Evolutionary conservation across 2,888 invertebrate species (phyloP), one percentile per base, ranked within the genome.

Genomic region (Drosophila cyrtoloma): DNA sequence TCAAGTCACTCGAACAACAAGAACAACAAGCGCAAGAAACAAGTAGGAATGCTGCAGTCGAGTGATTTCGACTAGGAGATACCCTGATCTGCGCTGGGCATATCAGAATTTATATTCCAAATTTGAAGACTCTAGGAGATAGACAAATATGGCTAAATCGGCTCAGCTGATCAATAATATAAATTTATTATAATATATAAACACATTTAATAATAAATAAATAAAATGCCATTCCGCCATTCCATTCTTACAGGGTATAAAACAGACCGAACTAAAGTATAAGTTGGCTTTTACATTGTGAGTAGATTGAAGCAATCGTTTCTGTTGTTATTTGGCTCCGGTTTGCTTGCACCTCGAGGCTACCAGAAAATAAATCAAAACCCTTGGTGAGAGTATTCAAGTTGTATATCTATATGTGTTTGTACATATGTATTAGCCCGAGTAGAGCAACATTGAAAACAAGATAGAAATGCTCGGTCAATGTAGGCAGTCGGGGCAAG

Each of bases 261-360:
- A 1, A 44, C 14, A 16, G 22, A 2, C 22, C 9, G 9, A 26
- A 35, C 16, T 5, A 12, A 22, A 12, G 12, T 4, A 5, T 10
- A 30, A 14, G 6, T 10, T 33, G 32, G 6, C 16, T 33, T 12
- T 32, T 30, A 63, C 26, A 51, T 57, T 60, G 58, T 53, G 30
- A 26, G 42, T 14, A 16, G 42, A 22, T 52, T 58, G 62, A 32
- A 30, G 37, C 3, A 28, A 12, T 30, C 30, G 42, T 28, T 56
- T 12, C 37, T 61, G 22, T 58, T 64, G 57, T 63, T 52, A 28
- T 56, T 78, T 59, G 52, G 62, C 60, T 74, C 35, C 39, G 61
- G 56, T 63, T 70, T 55, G 42, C 3, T 26, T 33, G 7, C 19
- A 51, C 58, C 64, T 28, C 19, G 26, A 39, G 62, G 60, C 57